phyloP scores from a whole-genome alignment of 1,140 invertebrate species.

The Penaeus japonicus region DNA sequence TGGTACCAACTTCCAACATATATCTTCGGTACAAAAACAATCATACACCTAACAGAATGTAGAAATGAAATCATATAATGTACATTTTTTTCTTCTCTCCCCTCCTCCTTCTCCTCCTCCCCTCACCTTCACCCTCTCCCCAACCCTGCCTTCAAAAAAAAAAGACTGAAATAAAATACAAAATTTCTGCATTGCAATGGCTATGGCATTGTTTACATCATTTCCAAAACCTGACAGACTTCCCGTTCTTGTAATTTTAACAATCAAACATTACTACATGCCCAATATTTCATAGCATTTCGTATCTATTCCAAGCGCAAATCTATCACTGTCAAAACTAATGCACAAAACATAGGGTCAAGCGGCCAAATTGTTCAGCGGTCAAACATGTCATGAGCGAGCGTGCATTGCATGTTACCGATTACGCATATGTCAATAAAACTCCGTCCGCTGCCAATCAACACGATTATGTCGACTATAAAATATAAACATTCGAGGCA shows the following conservation, averaged over 20 bases:
- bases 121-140: too few relatives aligned
- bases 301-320: neutral
- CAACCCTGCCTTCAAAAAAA: too few relatives aligned
- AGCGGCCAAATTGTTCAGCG: constrained; percentile 7
- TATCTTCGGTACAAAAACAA: too few relatives aligned
- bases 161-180: too few relatives aligned
- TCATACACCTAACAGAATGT: too few relatives aligned
- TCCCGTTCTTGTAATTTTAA: constrained; percentile 11
- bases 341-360: constrained; percentile 27
- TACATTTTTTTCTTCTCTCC: too few relatives aligned
- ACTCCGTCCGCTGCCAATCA: constrained; percentile 27
- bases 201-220: too few relatives aligned
- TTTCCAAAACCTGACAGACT: too few relatives aligned
- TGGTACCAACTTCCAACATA: too few relatives aligned
- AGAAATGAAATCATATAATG: too few relatives aligned
- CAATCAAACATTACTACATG: constrained; percentile 11
- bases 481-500: constrained; percentile 30
- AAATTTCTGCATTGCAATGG: too few relatives aligned
- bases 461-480: constrained; percentile 20
- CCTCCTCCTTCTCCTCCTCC: too few relatives aligned
- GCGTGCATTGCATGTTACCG: constrained; percentile 10
- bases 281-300: constrained; percentile 24
- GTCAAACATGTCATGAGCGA: neutral
- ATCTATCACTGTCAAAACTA: constrained; percentile 45
- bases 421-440: constrained; percentile 31